Evolutionary conservation across 2,797 vertebrate species (phyloP).

Genomic region (Brachyrhaphis roseni): DNA sequence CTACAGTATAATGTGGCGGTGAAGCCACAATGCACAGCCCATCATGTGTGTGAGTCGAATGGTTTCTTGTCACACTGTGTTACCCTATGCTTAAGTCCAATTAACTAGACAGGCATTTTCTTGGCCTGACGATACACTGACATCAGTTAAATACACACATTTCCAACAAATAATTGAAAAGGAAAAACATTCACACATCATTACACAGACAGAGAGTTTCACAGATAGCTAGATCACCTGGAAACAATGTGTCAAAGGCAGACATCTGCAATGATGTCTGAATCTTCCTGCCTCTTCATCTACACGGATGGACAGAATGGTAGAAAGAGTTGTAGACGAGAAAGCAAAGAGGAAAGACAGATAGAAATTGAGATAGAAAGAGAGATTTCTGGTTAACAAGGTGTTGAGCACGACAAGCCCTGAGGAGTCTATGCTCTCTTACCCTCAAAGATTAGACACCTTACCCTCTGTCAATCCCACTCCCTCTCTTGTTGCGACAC

Average conservation of each 20-base stretch:
- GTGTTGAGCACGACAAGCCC: constrained; percentile 83
- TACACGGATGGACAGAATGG: constrained; percentile 17
- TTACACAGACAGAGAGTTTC: neutral
- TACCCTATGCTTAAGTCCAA: constrained; percentile 58
- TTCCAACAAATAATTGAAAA: constrained; percentile 18
- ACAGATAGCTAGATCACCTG: constrained; percentile 6
- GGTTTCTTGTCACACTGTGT: constrained; percentile 54
- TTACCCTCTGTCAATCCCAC: constrained; percentile 79
- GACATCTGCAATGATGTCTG: neutral
- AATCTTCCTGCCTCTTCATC: constrained; percentile 19
- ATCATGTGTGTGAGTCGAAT: neutral
- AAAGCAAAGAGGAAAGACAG: constrained; percentile 56
- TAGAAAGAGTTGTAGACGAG: constrained; percentile 29
- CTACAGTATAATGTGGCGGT: neutral
- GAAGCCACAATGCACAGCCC: constrained; percentile 1
- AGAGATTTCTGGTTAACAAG: constrained; percentile 85
- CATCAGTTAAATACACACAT: constrained; percentile 25
- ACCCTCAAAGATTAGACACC: constrained; percentile 86
- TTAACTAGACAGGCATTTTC: constrained; percentile 67
- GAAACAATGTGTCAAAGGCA: constrained; percentile 4
- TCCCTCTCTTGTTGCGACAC: constrained; percentile 73
- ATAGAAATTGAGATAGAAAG: constrained; percentile 71
- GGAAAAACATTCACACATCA: neutral
- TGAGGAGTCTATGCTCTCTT: constrained; percentile 82
- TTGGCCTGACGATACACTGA: constrained; percentile 55